Percentiles rank a stretch among this genome's conserved stretches.
These are phyloP conservation scores for Hycleus phaleratus DNA, from an alignment of 1,140 invertebrate genomes.

Conservation along the genomic window DNA sequence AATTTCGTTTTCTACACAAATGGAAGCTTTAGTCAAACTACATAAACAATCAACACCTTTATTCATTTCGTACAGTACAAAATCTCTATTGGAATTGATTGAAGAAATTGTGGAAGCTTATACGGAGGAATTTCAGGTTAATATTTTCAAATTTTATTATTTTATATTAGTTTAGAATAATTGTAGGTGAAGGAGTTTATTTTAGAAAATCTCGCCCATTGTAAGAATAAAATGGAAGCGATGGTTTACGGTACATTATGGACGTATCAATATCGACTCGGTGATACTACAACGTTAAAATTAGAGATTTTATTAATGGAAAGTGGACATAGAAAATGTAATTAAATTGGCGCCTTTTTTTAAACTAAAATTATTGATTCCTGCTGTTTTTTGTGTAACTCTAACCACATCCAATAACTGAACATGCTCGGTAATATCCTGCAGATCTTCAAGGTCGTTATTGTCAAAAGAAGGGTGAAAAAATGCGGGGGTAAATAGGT, in stretches of 20 bases:
- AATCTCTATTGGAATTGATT: slow-evolving; percentile 17
- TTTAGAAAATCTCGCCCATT: slow-evolving; percentile 35
- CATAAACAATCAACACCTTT: slow-evolving; percentile 28
- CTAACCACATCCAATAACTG: too few species aligned
- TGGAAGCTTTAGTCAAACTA: slow-evolving; percentile 27
- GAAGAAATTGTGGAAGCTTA: slow-evolving; percentile 29
- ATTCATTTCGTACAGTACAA: slow-evolving; percentile 30
- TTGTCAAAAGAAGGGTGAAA: slow-evolving; percentile 15
- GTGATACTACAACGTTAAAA: slow-evolving; percentile 22
- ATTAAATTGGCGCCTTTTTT: neutral
- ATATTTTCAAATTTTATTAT: neutral
- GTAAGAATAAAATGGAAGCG: slow-evolving; percentile 31
- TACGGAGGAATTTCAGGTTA: slow-evolving; percentile 32
- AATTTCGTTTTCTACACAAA: slow-evolving; percentile 22
- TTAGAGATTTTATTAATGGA: slow-evolving; percentile 35
- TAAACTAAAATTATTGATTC: too few species aligned
- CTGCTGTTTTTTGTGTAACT: too few species aligned
- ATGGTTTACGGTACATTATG: slow-evolving; percentile 35
- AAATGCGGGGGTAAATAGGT: neutral
- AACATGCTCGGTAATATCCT: too few species aligned
- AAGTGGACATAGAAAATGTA: slow-evolving; percentile 33
- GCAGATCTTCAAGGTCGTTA: slow-evolving; percentile 7
- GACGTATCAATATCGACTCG: slow-evolving; percentile 32
- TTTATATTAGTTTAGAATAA: neutral
- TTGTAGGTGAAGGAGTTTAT: slow-evolving; percentile 36